These are phyloP conservation scores for Meandrina meandrites DNA, from an alignment of 92 coral and sea anemone species.

Conservation along the genomic window DNA sequence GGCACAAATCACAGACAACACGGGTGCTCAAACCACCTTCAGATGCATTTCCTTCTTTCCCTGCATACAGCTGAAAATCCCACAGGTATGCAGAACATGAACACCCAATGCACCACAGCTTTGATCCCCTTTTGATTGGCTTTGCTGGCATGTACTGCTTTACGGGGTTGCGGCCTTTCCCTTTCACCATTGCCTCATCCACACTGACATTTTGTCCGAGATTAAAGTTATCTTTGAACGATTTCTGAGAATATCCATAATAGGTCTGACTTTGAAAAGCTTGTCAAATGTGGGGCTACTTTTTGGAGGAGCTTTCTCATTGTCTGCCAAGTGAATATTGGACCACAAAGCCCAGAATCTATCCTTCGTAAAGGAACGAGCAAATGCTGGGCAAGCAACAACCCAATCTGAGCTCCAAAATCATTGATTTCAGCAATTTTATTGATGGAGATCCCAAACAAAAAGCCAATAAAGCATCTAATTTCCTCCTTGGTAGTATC, in stretches of 20 bases:
- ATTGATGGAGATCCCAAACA: constrained; percentile 39
- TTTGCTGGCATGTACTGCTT: constrained; percentile 40
- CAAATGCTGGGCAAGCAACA: too few relatives aligned
- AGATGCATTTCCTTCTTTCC: constrained; percentile 12
- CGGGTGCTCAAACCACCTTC: constrained; percentile 22
- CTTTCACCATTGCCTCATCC: constrained; percentile 40
- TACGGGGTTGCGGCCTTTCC: constrained; percentile 32
- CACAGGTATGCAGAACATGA: constrained; percentile 45
- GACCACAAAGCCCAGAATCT: too few relatives aligned
- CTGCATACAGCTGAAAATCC: constrained; percentile 39
- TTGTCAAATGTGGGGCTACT: constrained; percentile 17
- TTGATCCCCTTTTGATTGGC: constrained; percentile 32
- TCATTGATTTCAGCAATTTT: constrained; percentile 18
- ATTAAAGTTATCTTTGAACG: constrained; percentile 22
- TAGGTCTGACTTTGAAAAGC: constrained; percentile 31
- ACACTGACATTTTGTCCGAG: constrained; percentile 42
- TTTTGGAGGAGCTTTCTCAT: neutral
- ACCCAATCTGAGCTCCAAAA: constrained; percentile 45
- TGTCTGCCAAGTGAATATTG: constrained; percentile 31
- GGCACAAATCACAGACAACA: constrained; percentile 24
- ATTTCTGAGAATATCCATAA: constrained; percentile 13
- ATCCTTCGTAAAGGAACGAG: too few relatives aligned
- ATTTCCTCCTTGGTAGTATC: constrained; percentile 36
- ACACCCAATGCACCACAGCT: constrained; percentile 35
- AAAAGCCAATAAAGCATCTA: constrained; percentile 40